These are phyloP conservation scores for Atherinosoma microstoma DNA, from an alignment of 2,797 vertebrate species.

Conservation along the genomic window DNA sequence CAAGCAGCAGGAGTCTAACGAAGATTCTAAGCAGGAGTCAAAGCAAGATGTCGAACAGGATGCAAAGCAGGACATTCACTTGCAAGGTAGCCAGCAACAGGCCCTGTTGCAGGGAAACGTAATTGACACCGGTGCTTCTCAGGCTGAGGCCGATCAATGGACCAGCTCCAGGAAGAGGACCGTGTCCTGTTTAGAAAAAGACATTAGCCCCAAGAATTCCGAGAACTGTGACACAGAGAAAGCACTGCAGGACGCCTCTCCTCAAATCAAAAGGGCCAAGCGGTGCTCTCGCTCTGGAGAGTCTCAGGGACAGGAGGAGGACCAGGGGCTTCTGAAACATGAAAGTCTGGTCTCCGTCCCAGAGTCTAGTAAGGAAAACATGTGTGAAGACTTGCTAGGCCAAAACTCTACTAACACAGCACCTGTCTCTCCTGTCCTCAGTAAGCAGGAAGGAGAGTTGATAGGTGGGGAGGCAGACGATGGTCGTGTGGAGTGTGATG, in stretches of 20 bases:
- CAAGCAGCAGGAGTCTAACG: slow-evolving; percentile 24
- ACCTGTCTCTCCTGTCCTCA: slow-evolving; percentile 53
- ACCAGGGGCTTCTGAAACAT: slow-evolving; percentile 76
- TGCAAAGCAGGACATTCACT: slow-evolving; percentile 42
- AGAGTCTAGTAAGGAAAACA: slow-evolving; percentile 83
- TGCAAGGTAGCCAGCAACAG: slow-evolving; percentile 60
- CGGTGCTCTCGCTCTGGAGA: slow-evolving; percentile 91
- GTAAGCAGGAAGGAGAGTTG: slow-evolving; percentile 71
- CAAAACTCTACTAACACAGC: slow-evolving; percentile 53
- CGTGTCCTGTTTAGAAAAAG: slow-evolving; percentile 90
- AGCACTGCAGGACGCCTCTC: slow-evolving; percentile 81
- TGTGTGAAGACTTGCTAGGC: slow-evolving; percentile 83
- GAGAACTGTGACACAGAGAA: slow-evolving; percentile 88
- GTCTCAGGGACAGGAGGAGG: slow-evolving; percentile 88
- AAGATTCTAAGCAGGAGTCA: slow-evolving; percentile 22
- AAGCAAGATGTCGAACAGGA: slow-evolving; percentile 74
- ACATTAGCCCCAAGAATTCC: slow-evolving; percentile 85
- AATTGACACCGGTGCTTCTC: slow-evolving; percentile 85
- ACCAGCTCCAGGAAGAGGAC: slow-evolving; percentile 91
- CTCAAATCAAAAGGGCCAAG: slow-evolving; percentile 92
- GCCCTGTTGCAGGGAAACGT: slow-evolving; percentile 80
- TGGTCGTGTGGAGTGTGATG: slow-evolving; percentile 66
- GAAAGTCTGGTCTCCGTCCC: slow-evolving; percentile 85
- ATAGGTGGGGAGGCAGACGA: slow-evolving; percentile 71
- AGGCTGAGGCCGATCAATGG: slow-evolving; percentile 86